Conservation (phyloP, 2,888 invertebrate species). For the Seladonia tumulorum region DNA sequence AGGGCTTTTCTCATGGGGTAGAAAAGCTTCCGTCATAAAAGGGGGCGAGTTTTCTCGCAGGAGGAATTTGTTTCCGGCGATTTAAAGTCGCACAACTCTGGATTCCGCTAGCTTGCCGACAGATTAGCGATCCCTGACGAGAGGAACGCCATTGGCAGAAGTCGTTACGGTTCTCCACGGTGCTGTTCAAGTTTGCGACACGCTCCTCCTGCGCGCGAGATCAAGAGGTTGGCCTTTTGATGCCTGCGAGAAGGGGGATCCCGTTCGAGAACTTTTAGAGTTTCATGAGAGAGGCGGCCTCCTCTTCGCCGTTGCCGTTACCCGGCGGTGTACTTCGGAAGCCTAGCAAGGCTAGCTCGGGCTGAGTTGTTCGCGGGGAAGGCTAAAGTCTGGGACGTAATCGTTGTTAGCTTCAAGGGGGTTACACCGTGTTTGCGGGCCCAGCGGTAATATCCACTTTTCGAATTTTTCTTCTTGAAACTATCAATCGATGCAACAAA, state of each 20-base stretch:
- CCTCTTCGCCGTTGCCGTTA: slow-evolving; percentile 52
- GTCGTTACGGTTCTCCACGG: slow-evolving; percentile 31
- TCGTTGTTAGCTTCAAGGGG: slow-evolving; percentile 46
- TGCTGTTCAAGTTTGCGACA: slow-evolving; percentile 25
- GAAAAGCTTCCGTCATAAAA: background rate
- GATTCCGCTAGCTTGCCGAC: slow-evolving; percentile 2
- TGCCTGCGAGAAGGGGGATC: slow-evolving; percentile 20
- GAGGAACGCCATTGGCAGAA: slow-evolving; percentile 17
- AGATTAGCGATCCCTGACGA: slow-evolving; percentile 33
- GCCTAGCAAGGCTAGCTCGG: slow-evolving; percentile 52
- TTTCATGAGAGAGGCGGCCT: slow-evolving; percentile 60
- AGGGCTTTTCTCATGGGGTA: background rate
- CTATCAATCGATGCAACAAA: background rate
- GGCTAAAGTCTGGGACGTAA: slow-evolving; percentile 48
- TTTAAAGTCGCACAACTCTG: background rate
- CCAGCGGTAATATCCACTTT: background rate
- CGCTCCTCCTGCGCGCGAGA: slow-evolving; percentile 15
- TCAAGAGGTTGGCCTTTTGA: slow-evolving; percentile 41
- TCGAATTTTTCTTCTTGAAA: background rate
- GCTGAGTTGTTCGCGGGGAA: slow-evolving; percentile 31
- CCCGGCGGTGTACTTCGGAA: slow-evolving; percentile 57
- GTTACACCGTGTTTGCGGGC: background rate
- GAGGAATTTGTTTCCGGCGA: background rate
- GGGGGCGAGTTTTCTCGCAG: background rate
- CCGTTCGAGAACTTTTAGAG: slow-evolving; percentile 63